Conservation (phyloP, 2,113 vertebrate species). For the Protobothrops flavoviridis region DNA sequence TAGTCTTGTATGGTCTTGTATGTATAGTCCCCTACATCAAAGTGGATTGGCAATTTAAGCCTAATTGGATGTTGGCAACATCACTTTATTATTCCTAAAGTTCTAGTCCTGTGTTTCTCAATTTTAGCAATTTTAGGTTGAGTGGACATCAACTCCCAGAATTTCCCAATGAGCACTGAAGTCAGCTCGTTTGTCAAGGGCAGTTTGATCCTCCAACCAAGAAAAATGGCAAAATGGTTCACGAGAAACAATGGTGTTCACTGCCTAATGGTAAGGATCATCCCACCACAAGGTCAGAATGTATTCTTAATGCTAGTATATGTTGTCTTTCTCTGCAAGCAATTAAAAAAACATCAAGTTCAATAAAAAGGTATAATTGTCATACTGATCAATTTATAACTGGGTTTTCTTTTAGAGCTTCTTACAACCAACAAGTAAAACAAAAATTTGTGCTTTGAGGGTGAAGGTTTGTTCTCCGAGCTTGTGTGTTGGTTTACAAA, state of each 20-base stretch:
- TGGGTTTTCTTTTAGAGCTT: neutral
- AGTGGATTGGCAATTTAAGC: neutral
- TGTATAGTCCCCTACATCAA: neutral
- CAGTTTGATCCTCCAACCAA: neutral
- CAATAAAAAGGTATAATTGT: neutral
- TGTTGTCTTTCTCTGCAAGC: neutral
- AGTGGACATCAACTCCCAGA: neutral
- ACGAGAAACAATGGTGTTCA: neutral
- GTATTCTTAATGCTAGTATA: neutral
- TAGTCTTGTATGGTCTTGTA: too few relatives aligned
- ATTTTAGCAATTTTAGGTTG: neutral
- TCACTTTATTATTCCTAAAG: neutral
- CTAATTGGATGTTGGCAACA: neutral
- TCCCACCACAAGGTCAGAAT: neutral
- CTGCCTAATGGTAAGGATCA: neutral
- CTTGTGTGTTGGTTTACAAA: too few relatives aligned
- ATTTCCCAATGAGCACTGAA: neutral
- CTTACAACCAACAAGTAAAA: neutral
- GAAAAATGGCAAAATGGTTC: neutral
- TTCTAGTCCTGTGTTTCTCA: neutral
- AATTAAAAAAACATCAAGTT: neutral
- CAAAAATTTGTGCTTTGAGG: neutral
- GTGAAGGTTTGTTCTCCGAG: too few relatives aligned
- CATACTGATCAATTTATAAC: neutral
- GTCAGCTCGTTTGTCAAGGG: neutral